Evolutionary conservation across 2,888 invertebrate species (phyloP), one percentile per base, ranked within the genome.

Genomic region (Sceliomorpha sp.): DNA sequence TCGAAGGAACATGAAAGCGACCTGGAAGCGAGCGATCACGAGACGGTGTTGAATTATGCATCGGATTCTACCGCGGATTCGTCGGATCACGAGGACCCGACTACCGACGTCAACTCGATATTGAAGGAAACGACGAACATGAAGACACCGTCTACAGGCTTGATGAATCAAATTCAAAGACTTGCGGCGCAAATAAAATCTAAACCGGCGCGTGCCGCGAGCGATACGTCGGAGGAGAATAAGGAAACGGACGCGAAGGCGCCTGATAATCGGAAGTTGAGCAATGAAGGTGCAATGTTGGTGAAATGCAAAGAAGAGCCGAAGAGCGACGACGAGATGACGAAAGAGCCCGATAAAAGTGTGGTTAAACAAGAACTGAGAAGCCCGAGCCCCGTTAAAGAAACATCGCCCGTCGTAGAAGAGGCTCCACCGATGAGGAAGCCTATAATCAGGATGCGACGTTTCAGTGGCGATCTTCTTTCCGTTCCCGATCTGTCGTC

Each of bases 401-500:
- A 20, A 5, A 20, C 2, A 20, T 4, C 20, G 5, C 20, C 20
- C 20, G 20, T 20, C 5, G 5, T 8, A 2, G 8, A 12, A 0
- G 58, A 48, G 1, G 60, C 59, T 1, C 32, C 44, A 8, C 47
- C 71, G 26, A 76, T 76, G 0, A 80, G 79, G 79, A 78, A 79
- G 77, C 89, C 80, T 87, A 90, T 79, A 88, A 79, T 89, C 37
- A 82, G 89, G 55, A 72, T 89, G 26, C 82, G 90, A 20, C 81
- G 89, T 45, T 74, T 90, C 6, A 89, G 89, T 62, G 90, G 90
- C 1, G 90, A 90, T 68, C 87, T 85, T 29, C 76, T 90, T 1
- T 90, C 89, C 1, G 34, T 70, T 9, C 58, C 48, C 32, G 39
- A 39, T 0, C 8, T 24, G 2, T 31, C 71, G 31, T 7, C n/a